Evolutionary conservation across 2,888 invertebrate genomes (phyloP).

Genomic region (Lasioglossum oenotherae): DNA sequence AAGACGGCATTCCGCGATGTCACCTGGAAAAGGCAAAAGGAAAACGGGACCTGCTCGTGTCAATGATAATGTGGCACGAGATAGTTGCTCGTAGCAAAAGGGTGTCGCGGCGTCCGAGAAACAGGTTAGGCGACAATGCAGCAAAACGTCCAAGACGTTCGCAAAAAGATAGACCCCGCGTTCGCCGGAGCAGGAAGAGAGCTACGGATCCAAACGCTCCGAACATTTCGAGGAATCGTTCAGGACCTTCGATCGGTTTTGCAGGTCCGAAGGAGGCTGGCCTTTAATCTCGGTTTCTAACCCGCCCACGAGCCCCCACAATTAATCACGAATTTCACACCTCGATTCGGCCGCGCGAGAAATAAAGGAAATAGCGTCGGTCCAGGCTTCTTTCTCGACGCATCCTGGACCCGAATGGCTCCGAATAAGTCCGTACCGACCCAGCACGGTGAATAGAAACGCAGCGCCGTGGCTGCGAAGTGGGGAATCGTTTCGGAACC

Average conservation of each 20-base stretch:
- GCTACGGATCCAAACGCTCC: not conserved
- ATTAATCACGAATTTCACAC: conserved; percentile 82
- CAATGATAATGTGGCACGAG: not conserved
- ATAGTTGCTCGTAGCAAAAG: not conserved
- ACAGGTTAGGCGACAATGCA: not conserved
- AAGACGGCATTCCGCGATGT: not conserved
- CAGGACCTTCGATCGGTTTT: conserved; percentile 30
- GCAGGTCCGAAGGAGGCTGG: conserved; percentile 3
- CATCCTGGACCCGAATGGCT: not conserved
- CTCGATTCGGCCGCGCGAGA: conserved; percentile 63
- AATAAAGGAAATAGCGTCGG: conserved; percentile 47
- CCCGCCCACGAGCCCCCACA: conserved; percentile 65
- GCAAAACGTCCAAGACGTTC: not conserved
- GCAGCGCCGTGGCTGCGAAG: not conserved
- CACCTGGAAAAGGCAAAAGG: conserved; percentile 1
- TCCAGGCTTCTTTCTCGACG: conserved; percentile 26
- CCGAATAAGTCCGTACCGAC: not conserved
- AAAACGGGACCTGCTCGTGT: not conserved
- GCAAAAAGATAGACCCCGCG: not conserved
- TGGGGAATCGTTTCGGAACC: conserved; percentile 30
- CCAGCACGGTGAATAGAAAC: conserved; percentile 52
- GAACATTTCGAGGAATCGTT: conserved; percentile 39
- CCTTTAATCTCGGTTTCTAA: conserved; percentile 51
- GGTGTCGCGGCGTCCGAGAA: not conserved
- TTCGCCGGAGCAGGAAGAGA: not conserved